These are phyloP conservation scores for Paralichthys olivaceus DNA, from an alignment of 2,113 vertebrate species.

Conservation along the genomic window DNA sequence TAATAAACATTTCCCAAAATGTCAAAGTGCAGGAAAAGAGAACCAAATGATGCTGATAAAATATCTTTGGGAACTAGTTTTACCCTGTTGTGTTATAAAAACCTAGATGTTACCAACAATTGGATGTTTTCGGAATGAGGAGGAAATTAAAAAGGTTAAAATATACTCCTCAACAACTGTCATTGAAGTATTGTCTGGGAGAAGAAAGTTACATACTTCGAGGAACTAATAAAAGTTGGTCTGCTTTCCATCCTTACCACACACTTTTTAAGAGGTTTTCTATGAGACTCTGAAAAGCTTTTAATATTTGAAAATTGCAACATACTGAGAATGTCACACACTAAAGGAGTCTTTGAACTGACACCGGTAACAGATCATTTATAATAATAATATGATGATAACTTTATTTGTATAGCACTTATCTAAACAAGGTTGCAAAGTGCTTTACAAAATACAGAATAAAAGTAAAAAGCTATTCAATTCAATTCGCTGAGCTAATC, in stretches of 20 bases:
- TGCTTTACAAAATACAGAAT: no score
- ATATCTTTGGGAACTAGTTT: background rate
- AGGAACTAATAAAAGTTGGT: background rate
- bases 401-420: no score
- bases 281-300: slow-evolving; percentile 1
- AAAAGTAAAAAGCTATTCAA: no score
- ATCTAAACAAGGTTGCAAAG: no score
- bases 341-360: background rate
- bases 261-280: background rate
- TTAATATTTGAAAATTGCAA: background rate
- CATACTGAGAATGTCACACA: background rate
- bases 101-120: background rate
- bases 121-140: background rate
- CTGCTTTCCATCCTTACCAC: background rate
- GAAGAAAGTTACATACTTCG: background rate
- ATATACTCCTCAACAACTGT: background rate
- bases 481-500: background rate
- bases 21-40: background rate
- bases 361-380: background rate
- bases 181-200: background rate
- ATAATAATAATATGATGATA: no score
- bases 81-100: background rate
- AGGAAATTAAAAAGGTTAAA: background rate
- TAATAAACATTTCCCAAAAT: background rate
- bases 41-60: background rate